Base-by-base conservation (phyloP, 2,797 vertebrate genomes). In the Gymnoscopelus braueri region DNA sequence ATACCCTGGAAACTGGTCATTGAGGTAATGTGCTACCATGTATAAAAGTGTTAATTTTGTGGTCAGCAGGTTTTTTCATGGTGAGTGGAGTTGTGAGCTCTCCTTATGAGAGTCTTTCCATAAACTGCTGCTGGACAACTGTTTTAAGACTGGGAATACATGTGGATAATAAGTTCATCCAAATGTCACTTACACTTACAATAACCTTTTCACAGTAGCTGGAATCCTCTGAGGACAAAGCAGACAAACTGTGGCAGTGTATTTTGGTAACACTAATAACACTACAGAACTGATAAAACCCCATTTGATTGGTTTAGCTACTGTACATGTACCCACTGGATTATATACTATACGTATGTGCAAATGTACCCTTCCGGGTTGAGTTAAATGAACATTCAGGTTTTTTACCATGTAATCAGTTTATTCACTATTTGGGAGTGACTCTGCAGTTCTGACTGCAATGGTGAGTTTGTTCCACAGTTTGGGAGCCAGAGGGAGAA, bases 31-130 rank as follows among this genome's bases (percentile, higher is more conserved):
- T 10, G 55, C 70, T 44, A 66, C 56, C 39, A 13, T 65, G 63
- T 39, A 32, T 74, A 62, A 67, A 72, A 3, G 53, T 67, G 29
- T 61, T 77, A 48, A 54, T 53, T 73, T 58, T 71, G 69, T 65
- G 47, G 65, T 19, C 65, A 53, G 14, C 55, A 74, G 72, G 67
- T 72, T 53, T 19, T 63, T 65, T 65, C 67, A 63, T n/a, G 65
- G 19, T 58, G 53, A 60, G 13, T 60, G 48, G 48, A 47, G 32
- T 52, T 48, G 12, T 61, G 65, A 62, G 59, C 57, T 70, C 60
- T 68, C 24, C 65, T 66, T 14, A 66, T 52, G 2, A 29, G 5
- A 35, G 29, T 73, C 50, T 80, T 80, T 89, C 80, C 78, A 87
- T 78, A 81, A 81, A 85, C 69, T 54, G 60, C 49, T 63, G 50